These are phyloP conservation scores for Colletes latitarsis DNA, from an alignment of 1,140 invertebrate species.

Conservation along the genomic window DNA sequence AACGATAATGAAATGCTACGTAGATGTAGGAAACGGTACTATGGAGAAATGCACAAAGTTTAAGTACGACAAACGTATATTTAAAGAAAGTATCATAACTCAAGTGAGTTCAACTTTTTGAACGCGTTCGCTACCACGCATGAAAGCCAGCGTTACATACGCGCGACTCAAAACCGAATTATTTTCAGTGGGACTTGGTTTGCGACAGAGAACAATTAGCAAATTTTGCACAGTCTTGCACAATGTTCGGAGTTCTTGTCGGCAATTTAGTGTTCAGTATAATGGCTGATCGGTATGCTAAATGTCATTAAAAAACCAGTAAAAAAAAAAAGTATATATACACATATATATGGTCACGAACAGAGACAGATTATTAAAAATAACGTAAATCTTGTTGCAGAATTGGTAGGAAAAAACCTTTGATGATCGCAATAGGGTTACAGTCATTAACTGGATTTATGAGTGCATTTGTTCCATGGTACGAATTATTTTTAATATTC, in stretches of 20 bases:
- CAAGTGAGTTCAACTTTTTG: constrained; percentile 76
- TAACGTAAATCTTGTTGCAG: constrained; percentile 78
- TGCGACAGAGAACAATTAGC: constrained; percentile 85
- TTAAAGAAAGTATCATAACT: constrained; percentile 87
- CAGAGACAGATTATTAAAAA: constrained; percentile 14
- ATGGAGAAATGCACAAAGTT: constrained; percentile 82
- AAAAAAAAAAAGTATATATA: constrained; percentile 9
- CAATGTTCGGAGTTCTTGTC: constrained; percentile 89
- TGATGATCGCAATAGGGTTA: constrained; percentile 85
- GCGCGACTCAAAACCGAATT: neutral
- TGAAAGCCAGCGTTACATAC: too few relatives aligned
- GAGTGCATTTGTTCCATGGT: constrained; percentile 85
- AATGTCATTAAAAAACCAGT: constrained; percentile 12
- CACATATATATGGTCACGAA: neutral
- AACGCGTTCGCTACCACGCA: too few relatives aligned
- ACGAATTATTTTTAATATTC: constrained; percentile 85
- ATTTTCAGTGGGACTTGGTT: constrained; percentile 86
- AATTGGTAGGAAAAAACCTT: constrained; percentile 85
- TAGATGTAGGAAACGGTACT: constrained; percentile 69
- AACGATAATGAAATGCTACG: constrained; percentile 58
- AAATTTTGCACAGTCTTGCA: constrained; percentile 87
- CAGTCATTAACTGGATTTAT: constrained; percentile 85
- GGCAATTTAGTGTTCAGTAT: constrained; percentile 88
- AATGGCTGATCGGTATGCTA: constrained; percentile 86
- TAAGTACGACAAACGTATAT: constrained; percentile 84